phyloP scores from a whole-genome alignment of 2,113 vertebrate genomes.

The Nettapus auritus region DNA sequence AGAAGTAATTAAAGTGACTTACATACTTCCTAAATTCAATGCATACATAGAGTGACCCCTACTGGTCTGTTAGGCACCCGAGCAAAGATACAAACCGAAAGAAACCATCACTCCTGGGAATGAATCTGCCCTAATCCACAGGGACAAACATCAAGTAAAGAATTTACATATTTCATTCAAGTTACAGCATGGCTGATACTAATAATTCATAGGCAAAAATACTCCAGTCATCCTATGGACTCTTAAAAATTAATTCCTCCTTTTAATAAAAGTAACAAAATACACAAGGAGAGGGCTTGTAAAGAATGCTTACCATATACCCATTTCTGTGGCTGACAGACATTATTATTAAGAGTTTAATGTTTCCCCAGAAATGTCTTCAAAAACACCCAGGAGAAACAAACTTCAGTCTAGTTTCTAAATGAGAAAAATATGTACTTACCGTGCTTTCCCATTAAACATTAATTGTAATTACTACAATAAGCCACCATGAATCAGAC shows the following conservation, averaged over 20 bases:
- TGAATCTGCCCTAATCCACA: neutral
- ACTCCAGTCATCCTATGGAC: neutral
- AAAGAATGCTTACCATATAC: neutral
- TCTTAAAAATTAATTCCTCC: neutral
- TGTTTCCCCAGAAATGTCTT: neutral
- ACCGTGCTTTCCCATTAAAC: neutral
- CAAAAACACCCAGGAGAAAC: neutral
- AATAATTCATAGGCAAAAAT: neutral
- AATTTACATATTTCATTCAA: neutral
- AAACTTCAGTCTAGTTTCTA: neutral
- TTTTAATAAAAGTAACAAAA: neutral
- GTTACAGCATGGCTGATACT: neutral
- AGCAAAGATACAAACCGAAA: neutral
- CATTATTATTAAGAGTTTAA: neutral
- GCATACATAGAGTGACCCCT: slow-evolving; percentile 78
- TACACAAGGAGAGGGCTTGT: neutral
- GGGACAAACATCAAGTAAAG: neutral
- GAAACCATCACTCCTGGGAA: neutral
- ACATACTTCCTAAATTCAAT: slow-evolving; percentile 60
- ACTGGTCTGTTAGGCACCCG: slow-evolving; percentile 56
- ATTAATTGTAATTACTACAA: neutral
- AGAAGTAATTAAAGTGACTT: slow-evolving; percentile 40
- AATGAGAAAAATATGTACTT: neutral
- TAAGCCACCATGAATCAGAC: neutral
- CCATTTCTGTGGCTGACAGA: neutral